Evolutionary conservation across 2,113 vertebrate species (phyloP).

Genomic region (Chaenocephalus aceratus): DNA sequence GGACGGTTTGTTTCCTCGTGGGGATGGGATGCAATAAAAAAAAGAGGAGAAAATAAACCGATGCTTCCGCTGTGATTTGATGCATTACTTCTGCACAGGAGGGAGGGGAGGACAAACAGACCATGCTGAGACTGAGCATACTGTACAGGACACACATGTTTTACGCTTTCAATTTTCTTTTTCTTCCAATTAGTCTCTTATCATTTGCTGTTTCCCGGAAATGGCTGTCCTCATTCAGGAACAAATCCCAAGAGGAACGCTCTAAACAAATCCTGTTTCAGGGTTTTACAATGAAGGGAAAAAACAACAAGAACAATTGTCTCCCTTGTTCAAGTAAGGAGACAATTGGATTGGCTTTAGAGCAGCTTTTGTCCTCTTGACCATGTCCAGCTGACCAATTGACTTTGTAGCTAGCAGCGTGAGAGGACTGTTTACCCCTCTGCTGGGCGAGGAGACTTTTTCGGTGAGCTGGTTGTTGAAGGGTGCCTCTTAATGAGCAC

Average conservation of each 20-base stretch:
- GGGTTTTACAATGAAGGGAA: conserved; percentile 58
- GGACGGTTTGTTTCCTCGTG: conserved; percentile 56
- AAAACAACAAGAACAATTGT: conserved; percentile 48
- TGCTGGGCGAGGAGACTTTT: conserved; percentile 4
- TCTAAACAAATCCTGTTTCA: conserved; percentile 64
- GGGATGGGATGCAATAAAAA: conserved; percentile 51
- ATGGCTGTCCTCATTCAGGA: conserved; percentile 43
- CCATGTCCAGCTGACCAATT: conserved; percentile 30
- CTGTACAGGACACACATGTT: not conserved
- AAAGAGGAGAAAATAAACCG: conserved; percentile 26
- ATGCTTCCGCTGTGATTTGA: conserved; percentile 46
- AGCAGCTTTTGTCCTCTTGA: conserved; percentile 57
- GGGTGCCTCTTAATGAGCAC: not conserved
- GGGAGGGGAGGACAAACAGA: conserved; percentile 11
- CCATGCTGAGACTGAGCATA: not conserved
- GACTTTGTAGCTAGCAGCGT: conserved; percentile 44
- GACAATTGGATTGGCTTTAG: conserved; percentile 56
- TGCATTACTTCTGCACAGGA: conserved; percentile 15
- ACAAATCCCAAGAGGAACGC: conserved; percentile 50
- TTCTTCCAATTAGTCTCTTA: conserved; percentile 2
- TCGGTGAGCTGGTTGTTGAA: conserved; percentile 15
- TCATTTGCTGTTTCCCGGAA: conserved; percentile 39
- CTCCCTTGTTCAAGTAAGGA: conserved; percentile 47
- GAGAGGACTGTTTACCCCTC: conserved; percentile 26
- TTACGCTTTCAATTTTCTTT: not conserved